phyloP scores from a whole-genome alignment of 2,797 vertebrate species.

The Sphenopsis melanotis region DNA sequence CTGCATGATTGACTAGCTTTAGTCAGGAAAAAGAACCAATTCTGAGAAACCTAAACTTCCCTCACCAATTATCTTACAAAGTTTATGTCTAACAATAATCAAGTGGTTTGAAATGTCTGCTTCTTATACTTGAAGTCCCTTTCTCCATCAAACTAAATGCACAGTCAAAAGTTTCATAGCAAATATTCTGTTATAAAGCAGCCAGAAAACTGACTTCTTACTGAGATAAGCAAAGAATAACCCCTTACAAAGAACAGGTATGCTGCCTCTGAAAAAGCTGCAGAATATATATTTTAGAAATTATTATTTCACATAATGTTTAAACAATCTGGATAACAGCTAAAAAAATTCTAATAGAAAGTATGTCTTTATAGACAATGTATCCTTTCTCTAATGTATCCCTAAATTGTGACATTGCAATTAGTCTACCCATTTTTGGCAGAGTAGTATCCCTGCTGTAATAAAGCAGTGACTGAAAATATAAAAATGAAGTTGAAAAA shows the following conservation, averaged over 20 bases:
- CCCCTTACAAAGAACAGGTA: neutral
- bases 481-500: neutral
- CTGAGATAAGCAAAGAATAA: neutral
- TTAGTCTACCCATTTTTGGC: neutral
- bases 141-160: neutral
- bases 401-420: neutral
- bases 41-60: neutral
- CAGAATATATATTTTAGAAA: neutral
- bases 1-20: neutral
- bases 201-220: neutral
- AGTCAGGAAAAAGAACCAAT: neutral
- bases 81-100: neutral
- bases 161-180: neutral
- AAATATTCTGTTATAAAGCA: neutral
- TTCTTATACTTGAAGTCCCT: neutral
- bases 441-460: neutral
- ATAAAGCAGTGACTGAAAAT: neutral
- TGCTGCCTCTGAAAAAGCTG: neutral
- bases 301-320: neutral
- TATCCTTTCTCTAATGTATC: neutral
- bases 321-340: neutral
- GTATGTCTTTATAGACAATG: neutral
- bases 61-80: neutral
- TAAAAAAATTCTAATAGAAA: neutral
- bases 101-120: neutral